Conservation (phyloP, 2,113 vertebrate species). For the Suncus etruscus region DNA sequence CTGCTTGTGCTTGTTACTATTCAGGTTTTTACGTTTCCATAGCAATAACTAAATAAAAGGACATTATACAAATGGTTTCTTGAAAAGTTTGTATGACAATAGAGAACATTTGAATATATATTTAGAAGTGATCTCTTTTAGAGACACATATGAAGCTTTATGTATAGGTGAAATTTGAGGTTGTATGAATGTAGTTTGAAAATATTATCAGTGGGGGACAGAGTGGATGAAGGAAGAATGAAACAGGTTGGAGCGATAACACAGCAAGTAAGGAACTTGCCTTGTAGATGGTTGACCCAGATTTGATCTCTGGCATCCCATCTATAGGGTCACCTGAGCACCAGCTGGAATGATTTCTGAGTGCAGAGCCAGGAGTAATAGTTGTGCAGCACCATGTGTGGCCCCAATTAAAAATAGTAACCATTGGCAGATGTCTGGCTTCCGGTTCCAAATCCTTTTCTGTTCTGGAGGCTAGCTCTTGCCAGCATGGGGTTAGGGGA, state of each 20-base stretch:
- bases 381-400: too few relatives aligned
- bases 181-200: neutral
- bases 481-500: too few relatives aligned
- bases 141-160: neutral
- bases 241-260: neutral
- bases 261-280: too few relatives aligned
- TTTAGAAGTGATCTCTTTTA: neutral
- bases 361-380: too few relatives aligned
- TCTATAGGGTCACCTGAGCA: too few relatives aligned
- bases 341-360: too few relatives aligned
- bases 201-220: neutral
- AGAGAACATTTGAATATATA: neutral
- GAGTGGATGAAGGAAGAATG: neutral
- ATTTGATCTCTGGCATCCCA: too few relatives aligned
- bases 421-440: too few relatives aligned
- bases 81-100: neutral
- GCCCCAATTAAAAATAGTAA: too few relatives aligned
- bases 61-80: slow-evolving; percentile 2
- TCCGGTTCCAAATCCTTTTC: too few relatives aligned
- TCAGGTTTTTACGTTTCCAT: slow-evolving; percentile 25
- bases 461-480: too few relatives aligned
- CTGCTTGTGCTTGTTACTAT: neutral
- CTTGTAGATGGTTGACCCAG: too few relatives aligned
- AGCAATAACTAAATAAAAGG: slow-evolving; percentile 39
- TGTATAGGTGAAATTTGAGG: neutral